phyloP scores from a whole-genome alignment of 2,888 invertebrate species.

The Thymelicus sylvestris region DNA sequence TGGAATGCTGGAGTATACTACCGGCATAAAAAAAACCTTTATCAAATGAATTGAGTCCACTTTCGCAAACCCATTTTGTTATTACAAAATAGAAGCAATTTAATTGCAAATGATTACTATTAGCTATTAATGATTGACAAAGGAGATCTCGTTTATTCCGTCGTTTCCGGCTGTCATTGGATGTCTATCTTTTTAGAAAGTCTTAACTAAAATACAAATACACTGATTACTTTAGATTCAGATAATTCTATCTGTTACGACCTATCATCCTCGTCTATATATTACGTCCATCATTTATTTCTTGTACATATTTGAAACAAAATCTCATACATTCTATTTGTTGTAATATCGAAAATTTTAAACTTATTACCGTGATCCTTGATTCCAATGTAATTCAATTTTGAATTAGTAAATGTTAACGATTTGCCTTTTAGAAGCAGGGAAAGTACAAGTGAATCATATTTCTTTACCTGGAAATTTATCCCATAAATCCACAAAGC shows the following conservation, averaged over 20 bases:
- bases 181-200: constrained; percentile 16
- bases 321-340: not conserved
- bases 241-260: not conserved
- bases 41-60: constrained; percentile 1
- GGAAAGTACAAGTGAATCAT: constrained; percentile 8
- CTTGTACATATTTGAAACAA: not conserved
- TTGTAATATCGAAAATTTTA: too few species aligned
- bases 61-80: constrained; percentile 28
- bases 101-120: constrained; percentile 22
- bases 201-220: constrained; percentile 8
- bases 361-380: too few species aligned
- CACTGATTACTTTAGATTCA: constrained; percentile 2
- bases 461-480: constrained; percentile 25
- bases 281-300: not conserved
- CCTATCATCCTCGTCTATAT: not conserved
- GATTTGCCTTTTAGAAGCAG: not conserved
- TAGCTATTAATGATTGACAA: constrained; percentile 34
- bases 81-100: constrained; percentile 13
- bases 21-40: not conserved
- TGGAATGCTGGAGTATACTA: not conserved
- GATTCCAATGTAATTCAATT: too few species aligned
- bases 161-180: constrained; percentile 16
- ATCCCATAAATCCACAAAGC: constrained; percentile 49
- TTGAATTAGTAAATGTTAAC: too few species aligned
- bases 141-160: constrained; percentile 33